A percentile compares a stretch with the other conserved stretches of the same genome.
Conservation (phyloP, 53 echinoderm and acorn worm species). For the Apostichopus leukothele region DNA sequence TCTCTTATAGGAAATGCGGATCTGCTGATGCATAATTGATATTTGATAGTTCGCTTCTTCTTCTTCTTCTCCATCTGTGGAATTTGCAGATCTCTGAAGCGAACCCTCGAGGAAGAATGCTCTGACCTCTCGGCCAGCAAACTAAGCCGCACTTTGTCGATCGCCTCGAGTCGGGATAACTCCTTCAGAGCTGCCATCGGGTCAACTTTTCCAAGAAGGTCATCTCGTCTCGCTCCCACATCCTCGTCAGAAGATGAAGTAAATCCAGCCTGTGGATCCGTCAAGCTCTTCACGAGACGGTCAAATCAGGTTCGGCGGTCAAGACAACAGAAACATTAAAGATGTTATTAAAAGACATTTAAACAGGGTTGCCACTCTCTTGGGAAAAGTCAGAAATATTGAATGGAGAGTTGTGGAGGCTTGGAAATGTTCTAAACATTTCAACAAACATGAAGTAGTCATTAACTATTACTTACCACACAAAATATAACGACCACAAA, state of each 20-base stretch:
- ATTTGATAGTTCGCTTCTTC: no score
- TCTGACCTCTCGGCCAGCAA: slow-evolving; percentile 49
- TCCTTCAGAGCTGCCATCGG: background rate
- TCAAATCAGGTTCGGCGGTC: slow-evolving; percentile 1
- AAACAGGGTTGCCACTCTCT: no score
- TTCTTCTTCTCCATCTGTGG: no score
- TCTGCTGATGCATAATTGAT: no score
- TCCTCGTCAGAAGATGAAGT: slow-evolving; percentile 1
- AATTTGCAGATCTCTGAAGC: slow-evolving; percentile 48
- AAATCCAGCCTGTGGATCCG: background rate
- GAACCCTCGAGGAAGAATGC: slow-evolving; percentile 57
- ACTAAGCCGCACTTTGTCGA: slow-evolving; percentile 42
- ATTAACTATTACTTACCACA: no score
- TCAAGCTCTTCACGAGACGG: background rate
- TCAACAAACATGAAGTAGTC: no score
- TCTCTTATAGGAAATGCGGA: no score
- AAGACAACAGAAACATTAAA: background rate
- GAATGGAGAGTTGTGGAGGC: no score
- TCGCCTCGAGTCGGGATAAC: background rate
- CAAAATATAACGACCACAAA: no score
- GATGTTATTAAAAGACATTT: no score
- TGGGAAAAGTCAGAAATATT: no score
- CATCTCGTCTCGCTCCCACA: background rate
- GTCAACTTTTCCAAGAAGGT: background rate
- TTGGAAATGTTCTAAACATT: no score